Base-by-base conservation (phyloP, 2,888 invertebrate species). In the Argyresthia goedartella region DNA sequence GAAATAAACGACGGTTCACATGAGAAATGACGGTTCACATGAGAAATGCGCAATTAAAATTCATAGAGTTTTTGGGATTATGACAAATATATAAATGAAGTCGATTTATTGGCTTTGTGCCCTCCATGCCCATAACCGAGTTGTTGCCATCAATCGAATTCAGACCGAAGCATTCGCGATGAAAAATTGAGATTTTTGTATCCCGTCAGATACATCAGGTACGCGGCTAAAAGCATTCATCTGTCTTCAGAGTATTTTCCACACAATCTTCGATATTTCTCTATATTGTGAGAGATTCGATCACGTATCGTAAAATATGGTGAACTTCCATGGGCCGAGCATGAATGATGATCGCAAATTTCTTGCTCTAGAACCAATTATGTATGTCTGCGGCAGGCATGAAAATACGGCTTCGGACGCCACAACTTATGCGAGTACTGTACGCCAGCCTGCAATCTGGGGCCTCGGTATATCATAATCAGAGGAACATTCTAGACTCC, bases 81-180 rank as follows among this genome's bases (percentile, higher is more conserved):
- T 79, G 76, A 79, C 71, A 73, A 70, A 77, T 76, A 70, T 60
- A 60, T 66, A 59, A 67, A 65, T 60, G 60, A 61, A 57, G 59
- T 65, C 63, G 66, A 76, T 72, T 78, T 73, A 71, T 75, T 68
- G 67, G 66, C 65, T 72, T 71, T 66, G 68, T 71, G 7, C 16
- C 44, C 9, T 14, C 44, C 4, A 9, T 44, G 44, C 14, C 44
- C 44, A 44, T 8, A n/a, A 8, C 13, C 44, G 15, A 14, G 14
- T 14, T 48, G 35, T 15, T 13, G 36, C 48, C 14, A 47, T 34
- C 39, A 48, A 36, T 25, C n/a, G n/a, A 44, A 10, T 15, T 10
- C 39, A n/a, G 8, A 47, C 13, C 13, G 33, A 34, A 15, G 15
- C 36, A 48, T 36, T 48, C 48, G 15, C 4, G 48, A 48, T 48